A percentile compares a stretch with the other conserved stretches of the same genome.
phyloP scores from a whole-genome alignment of 2,797 vertebrate species.

The Dipus sagitta region DNA sequence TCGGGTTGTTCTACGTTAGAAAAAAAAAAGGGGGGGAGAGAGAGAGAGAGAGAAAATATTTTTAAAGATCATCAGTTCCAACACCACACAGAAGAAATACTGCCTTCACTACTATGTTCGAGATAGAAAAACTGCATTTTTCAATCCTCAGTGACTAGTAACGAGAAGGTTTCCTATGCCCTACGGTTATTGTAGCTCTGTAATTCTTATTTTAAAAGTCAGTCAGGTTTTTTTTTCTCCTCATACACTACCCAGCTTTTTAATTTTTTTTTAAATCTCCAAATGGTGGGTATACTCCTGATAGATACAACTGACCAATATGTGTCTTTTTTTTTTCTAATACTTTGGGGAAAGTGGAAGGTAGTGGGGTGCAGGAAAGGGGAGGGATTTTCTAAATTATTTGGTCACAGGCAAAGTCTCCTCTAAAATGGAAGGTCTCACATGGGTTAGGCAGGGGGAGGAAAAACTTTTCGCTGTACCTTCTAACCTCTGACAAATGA shows the following conservation, averaged over 20 bases:
- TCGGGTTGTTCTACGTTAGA: constrained; percentile 40
- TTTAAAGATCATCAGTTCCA: background rate
- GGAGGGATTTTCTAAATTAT: constrained; percentile 72
- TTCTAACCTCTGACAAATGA: constrained; percentile 70
- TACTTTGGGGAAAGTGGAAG: constrained; percentile 10
- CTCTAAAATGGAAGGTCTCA: constrained; percentile 76
- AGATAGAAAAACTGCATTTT: constrained; percentile 1
- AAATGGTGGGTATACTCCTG: background rate
- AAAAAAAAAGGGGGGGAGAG: background rate
- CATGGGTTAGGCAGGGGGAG: constrained; percentile 54
- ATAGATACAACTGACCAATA: background rate
- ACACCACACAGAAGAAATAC: background rate
- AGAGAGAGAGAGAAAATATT: background rate
- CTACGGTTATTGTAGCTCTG: constrained; percentile 18
- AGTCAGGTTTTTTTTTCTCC: background rate
- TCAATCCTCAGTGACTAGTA: background rate
- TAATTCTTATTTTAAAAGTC: constrained; percentile 50
- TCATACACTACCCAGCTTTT: background rate
- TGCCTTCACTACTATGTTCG: background rate
- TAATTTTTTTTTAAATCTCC: constrained; percentile 11
- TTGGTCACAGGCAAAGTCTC: constrained; percentile 69
- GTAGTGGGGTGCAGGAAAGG: constrained; percentile 15
- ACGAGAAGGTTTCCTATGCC: background rate
- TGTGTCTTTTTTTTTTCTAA: background rate
- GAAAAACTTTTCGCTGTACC: constrained; percentile 68